A percentile compares a stretch with the other conserved stretches of the same genome.
These are phyloP conservation scores for Polylopha cassiicola DNA, from an alignment of 2,888 invertebrate species.

Conservation along the genomic window DNA sequence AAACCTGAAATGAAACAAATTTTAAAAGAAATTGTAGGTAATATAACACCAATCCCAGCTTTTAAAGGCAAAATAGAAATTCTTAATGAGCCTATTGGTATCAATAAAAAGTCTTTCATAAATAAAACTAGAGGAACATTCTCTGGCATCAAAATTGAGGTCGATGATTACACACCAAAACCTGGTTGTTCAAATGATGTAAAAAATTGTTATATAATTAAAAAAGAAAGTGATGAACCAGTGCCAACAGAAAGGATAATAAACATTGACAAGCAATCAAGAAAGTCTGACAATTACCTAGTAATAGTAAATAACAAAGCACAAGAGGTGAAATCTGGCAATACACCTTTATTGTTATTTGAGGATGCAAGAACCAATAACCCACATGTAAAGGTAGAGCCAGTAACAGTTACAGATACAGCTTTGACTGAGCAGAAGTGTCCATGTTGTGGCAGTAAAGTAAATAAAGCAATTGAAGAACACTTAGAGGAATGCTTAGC, in stretches of 20 bases:
- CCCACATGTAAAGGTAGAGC: constrained; percentile 34
- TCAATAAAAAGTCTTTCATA: too few species aligned
- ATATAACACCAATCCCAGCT: constrained; percentile 9
- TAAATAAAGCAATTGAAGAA: constrained; percentile 50
- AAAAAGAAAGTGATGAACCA: constrained; percentile 27
- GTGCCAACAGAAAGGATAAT: constrained; percentile 28
- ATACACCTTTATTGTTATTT: constrained; percentile 26
- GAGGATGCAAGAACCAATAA: constrained; percentile 23
- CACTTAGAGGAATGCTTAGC: constrained; percentile 74
- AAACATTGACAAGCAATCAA: constrained; percentile 25
- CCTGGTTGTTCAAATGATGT: constrained; percentile 3
- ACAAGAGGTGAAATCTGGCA: constrained; percentile 22
- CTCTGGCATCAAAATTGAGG: background rate
- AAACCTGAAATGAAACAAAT: constrained; percentile 16
- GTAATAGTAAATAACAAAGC: constrained; percentile 23
- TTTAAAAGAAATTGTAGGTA: constrained; percentile 16
- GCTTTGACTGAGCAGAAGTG: constrained; percentile 41
- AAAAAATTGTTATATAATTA: too few species aligned
- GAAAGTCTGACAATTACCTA: constrained; percentile 27
- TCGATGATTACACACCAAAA: background rate
- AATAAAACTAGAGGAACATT: constrained; percentile 6
- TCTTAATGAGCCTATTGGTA: background rate
- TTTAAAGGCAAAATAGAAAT: constrained; percentile 3
- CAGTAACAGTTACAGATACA: constrained; percentile 29
- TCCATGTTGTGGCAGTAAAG: constrained; percentile 59